Base-by-base conservation (phyloP, 2,888 invertebrate species). In the Spilosoma lubricipeda region DNA sequence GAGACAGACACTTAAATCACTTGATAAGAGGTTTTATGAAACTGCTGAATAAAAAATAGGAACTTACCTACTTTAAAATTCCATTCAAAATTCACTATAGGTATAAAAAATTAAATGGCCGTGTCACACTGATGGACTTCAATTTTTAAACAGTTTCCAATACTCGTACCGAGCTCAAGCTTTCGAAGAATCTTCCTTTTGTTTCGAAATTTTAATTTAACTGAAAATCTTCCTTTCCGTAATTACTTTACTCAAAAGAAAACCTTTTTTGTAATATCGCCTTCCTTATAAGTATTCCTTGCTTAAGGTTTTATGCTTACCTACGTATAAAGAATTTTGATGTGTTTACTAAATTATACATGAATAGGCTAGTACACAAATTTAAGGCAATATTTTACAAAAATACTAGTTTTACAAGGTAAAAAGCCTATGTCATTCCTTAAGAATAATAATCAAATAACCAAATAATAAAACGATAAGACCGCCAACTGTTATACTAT, bases 61-160 rank as follows among this genome's bases (percentile, higher is more conserved):
- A 30, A 63, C 56, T 27, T 39, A 45, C 45, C 45, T 45, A 45
- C 70, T 70, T 74, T 67, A 23, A 74, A 45, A 74, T 74, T 67
- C 59, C 66, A 70, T 65, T 72, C 33, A 70, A 67, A 83, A 33
- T 66, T 69, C 45, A 13, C 39, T 66, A 59, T 33, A 33, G 33
- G 33, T 59, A 70, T 75, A 69, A 85, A 84, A 84, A 82, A 85
- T 82, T 74, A 87, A 87, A 86, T 83, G 75, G 72, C 48, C 65
- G 78, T 82, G 86, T 88, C 85, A 84, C 82, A 82, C 84, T 86
- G 88, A 89, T 89, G 89, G 88, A 85, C 82, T 84, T 89, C 85
- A 87, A 88, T 88, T 85, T 87, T 88, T 89, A 85, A 89, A 82
- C 77, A 85, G 86, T 77, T 82, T 83, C 86, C 86, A 86, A 88